Base-by-base conservation (phyloP, 2,888 invertebrate species). In the Caenorhabditis doughertyi region DNA sequence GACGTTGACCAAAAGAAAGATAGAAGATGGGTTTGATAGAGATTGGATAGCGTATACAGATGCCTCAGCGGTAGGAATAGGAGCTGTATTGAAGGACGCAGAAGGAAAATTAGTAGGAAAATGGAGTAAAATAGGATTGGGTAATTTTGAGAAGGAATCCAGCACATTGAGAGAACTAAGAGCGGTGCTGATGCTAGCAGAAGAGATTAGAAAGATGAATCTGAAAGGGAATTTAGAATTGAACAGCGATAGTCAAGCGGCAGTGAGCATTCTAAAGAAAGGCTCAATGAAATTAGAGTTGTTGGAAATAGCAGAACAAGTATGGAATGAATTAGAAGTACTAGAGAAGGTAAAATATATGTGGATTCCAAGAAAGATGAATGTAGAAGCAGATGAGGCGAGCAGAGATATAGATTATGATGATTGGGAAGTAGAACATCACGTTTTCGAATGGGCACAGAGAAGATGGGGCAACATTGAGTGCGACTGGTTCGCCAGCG, bases 341-440 rank as follows among this genome's bases (percentile, higher is more conserved):
- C 13, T 70, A 5, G 70, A 56, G 3, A 3, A 16, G 11, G 3
- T 1, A 4, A 5, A 0, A 5, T 27, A 27, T 21, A 0, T 47
- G 2, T 70, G 70, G 70, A 56, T 70, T 2, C 70, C 70, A 0
- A 70, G 70, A 32, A 32, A 47, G 7, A 1, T 21, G 8, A 70
- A 70, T 29, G 18, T 2, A n/a, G 67, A 68, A 25, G 67, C 67
- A 2, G 67, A 68, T n/a, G 11, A n/a, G 5, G 67, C 67, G 25
- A 70, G 70, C 27, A 55, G 56, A 29, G 25, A 56, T 11, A 29
- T 56, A 21, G 70, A 70, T 32, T 70, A 16, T 21, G 70, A 70
- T 23, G 70, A 70, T 27, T 70, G 70, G 70, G 18, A 7, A 23
- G 35, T 56, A 13, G 5, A 11, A 0, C n/a, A 44, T 9, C 3